Base-by-base conservation (phyloP, 2,888 invertebrate species). In the Orgyia antiqua region DNA sequence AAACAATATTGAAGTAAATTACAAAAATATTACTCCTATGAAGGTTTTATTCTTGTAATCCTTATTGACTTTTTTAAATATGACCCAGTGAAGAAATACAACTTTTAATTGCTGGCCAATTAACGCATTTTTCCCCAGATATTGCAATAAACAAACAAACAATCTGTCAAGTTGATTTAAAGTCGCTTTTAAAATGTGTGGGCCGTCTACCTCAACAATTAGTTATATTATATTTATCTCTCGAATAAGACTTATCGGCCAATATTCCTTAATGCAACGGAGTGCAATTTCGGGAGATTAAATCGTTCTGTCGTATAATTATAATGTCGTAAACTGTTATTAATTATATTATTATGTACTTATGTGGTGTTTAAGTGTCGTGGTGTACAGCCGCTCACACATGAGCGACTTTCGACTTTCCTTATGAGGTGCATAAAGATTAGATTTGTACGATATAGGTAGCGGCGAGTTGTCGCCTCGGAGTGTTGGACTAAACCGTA, bases 341-440 rank as follows among this genome's bases (percentile, higher is more conserved):
- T n/a, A n/a, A n/a, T n/a, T n/a, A 42, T 46, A 44, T 51, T 54
- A 52, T 48, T 50, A 48, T 44, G 49, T 55, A 40, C 27, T 12
- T 13, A 8, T 19, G 10, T n/a, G n/a, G n/a, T n/a, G n/a, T n/a
- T n/a, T n/a, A n/a, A 37, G 42, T 43, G 40, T 46, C 43, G 45
- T 37, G 29, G 36, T 33, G 33, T 34, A 31, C 30, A 39, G 38
- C 37, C 39, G 43, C 37, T 36, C 32, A 41, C 41, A 52, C 51
- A 49, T 51, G 56, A 51, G 51, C 44, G 51, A 55, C 51, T 57
- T 50, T 58, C 51, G 57, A 58, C 56, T 58, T 58, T 65, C 64
- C 62, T n/a, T 54, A 51, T 55, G 53, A 50, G 62, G 59, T 56
- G 63, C 61, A 51, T 61, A 51, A 53, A 48, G 57, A 45, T 45